Percentiles rank a stretch among this genome's conserved stretches.
These are phyloP conservation scores for Tetranychus truncatus DNA, from an alignment of 2,888 invertebrate species.

Conservation along the genomic window DNA sequence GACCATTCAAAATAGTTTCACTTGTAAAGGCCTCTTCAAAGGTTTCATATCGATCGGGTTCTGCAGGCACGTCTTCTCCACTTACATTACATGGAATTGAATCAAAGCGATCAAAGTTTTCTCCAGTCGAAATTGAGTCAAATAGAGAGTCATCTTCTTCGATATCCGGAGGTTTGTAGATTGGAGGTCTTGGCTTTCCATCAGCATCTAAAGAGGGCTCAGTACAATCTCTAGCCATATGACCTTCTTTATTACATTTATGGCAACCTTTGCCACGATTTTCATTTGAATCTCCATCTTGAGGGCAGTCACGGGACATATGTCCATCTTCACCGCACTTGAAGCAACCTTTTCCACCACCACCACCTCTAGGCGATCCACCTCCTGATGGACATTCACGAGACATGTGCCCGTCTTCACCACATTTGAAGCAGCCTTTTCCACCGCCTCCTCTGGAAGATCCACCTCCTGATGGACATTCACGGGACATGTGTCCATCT, in stretches of 20 bases:
- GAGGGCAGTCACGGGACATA: constrained; percentile 11
- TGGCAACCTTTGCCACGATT: constrained; percentile 13
- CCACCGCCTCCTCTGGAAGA: background rate
- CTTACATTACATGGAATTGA: constrained; percentile 71
- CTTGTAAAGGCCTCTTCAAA: constrained; percentile 56
- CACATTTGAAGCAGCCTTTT: constrained; percentile 25
- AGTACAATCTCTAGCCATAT: constrained; percentile 17
- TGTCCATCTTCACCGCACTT: constrained; percentile 23
- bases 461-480: constrained; percentile 18
- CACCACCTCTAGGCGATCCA: background rate
- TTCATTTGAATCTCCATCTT: background rate
- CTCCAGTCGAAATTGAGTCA: constrained; percentile 52
- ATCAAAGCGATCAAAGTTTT: constrained; percentile 66
- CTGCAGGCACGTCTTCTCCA: constrained; percentile 34
- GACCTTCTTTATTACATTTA: constrained; percentile 18
- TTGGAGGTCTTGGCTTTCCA: constrained; percentile 25
- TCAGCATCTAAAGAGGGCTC: constrained; percentile 17
- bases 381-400: constrained; percentile 25
- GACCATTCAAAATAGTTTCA: constrained; percentile 51
- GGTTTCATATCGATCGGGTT: constrained; percentile 37
- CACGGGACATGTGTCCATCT: constrained; percentile 22
- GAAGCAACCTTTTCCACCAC: constrained; percentile 4
- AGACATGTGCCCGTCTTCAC: constrained; percentile 27
- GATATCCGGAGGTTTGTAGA: constrained; percentile 56
- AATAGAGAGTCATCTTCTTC: constrained; percentile 51